Evolutionary conservation across 2,113 vertebrate species (phyloP).

Genomic region (Spizaetus ornatus): DNA sequence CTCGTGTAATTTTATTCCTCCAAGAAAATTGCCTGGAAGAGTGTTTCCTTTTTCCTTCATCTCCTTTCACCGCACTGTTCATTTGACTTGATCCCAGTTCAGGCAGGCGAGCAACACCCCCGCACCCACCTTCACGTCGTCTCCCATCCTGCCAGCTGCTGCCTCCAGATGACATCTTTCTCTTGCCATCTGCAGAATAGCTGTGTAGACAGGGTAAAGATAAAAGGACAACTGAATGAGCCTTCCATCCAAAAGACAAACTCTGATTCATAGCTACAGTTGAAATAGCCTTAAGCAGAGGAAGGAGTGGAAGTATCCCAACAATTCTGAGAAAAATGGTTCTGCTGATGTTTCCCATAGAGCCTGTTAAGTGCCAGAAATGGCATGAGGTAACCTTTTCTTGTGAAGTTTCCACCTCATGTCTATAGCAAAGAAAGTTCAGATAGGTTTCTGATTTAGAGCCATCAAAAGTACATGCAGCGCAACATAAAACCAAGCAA

Average conservation of each 20-base stretch:
- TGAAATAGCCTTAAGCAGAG: neutral
- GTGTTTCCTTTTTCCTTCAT: slow-evolving; percentile 17
- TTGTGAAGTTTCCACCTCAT: neutral
- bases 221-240: neutral
- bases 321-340: neutral
- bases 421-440: neutral
- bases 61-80: slow-evolving; percentile 19
- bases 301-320: neutral
- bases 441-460: neutral
- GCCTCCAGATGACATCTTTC: neutral
- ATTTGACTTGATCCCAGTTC: slow-evolving; percentile 32
- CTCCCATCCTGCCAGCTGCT: neutral
- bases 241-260: neutral
- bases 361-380: neutral
- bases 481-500: neutral
- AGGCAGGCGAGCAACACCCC: slow-evolving; percentile 5
- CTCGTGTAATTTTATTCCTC: slow-evolving; percentile 60
- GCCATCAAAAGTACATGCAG: neutral
- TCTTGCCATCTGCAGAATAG: neutral
- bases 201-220: neutral
- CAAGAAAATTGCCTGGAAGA: slow-evolving; percentile 67
- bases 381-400: neutral
- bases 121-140: neutral
- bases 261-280: neutral
- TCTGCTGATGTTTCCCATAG: neutral